Evolutionary conservation across 2,797 vertebrate genomes (phyloP), one percentile per base, ranked within the genome.

Genomic region (Petrocephalus sullivani): DNA sequence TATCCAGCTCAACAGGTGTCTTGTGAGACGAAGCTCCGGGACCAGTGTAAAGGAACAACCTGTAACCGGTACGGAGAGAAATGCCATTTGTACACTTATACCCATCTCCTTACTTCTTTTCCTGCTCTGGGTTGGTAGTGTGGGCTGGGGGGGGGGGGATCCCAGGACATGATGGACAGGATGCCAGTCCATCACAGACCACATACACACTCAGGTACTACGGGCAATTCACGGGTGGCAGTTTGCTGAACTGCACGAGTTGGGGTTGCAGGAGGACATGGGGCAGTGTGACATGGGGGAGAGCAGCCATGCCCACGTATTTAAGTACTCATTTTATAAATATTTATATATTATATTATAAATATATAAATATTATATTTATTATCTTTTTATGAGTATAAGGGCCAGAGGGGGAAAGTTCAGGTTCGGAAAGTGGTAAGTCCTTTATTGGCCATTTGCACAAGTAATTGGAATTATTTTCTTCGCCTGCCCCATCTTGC

Each of bases 31-130:
- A 97, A 97, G 91, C 93, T 99, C 89, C 96, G 98, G 91, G 98
- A 99, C 93, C 96, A 95, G 84, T 99, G 98, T 94, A 99, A 99
- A 95, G 98, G 98, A 92, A 99, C 98, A 58, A 98, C 98, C 60
- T 99, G 98, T 87, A 99, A 99, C 95, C 97, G 98, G 98, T 99
- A 95, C 3, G 19, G 61, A 37, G 23, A 78, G 71, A 2, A 53
- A 8, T 14, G 53, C 21, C 19, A 37, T 54, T 19, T 19, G 53
- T 10, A 54, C 49, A 57, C 28, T 10, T 46, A 28, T 23, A 3
- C 53, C 37, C 19, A n/a, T 83, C 14, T 53, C 21, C 19, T 53
- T 51, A 7, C 2, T 41, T 1, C 12, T 2, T 23, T 9, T 61
- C 60, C 60, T 61, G 60, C 60, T 61, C 60, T 61, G 60, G 60